phyloP scores from a whole-genome alignment of 1,140 invertebrate genomes.

The Nebria ingens region DNA sequence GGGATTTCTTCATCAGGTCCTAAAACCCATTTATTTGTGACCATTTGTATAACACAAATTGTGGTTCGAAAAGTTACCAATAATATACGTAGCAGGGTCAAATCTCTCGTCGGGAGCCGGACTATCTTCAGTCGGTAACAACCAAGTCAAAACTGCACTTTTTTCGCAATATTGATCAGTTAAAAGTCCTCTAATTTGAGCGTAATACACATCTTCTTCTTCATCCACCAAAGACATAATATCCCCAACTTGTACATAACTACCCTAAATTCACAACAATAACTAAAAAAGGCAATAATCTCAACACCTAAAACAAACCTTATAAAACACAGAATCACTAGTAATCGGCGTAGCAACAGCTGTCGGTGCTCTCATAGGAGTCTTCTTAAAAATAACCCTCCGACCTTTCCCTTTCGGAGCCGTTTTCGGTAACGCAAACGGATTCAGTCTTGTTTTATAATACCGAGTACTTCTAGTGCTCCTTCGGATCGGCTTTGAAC shows the following conservation, averaged over 20 bases:
- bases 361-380: constrained; percentile 66
- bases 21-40: constrained; percentile 30
- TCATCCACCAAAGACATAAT: constrained; percentile 77
- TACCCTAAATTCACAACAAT: constrained; percentile 42
- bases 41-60: neutral
- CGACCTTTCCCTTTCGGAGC: constrained; percentile 60
- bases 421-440: constrained; percentile 33
- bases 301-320: constrained; percentile 39
- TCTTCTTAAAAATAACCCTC: constrained; percentile 69
- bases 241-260: constrained; percentile 82
- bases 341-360: constrained; percentile 71
- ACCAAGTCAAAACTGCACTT: constrained; percentile 87
- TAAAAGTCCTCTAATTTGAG: constrained; percentile 78
- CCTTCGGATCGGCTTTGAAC: constrained; percentile 36
- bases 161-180: constrained; percentile 91
- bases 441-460: constrained; percentile 38
- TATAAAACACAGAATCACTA: constrained; percentile 71
- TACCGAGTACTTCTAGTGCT: constrained; percentile 45
- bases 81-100: constrained; percentile 82
- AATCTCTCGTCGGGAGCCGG: constrained; percentile 67
- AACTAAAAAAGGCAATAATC: neutral
- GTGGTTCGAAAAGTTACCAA: constrained; percentile 44
- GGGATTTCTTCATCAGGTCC: constrained; percentile 86
- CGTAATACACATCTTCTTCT: constrained; percentile 72
- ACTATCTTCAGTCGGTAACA: constrained; percentile 75